phyloP scores from a whole-genome alignment of 2,797 vertebrate species.

The Hapalemur alaotrensis region DNA sequence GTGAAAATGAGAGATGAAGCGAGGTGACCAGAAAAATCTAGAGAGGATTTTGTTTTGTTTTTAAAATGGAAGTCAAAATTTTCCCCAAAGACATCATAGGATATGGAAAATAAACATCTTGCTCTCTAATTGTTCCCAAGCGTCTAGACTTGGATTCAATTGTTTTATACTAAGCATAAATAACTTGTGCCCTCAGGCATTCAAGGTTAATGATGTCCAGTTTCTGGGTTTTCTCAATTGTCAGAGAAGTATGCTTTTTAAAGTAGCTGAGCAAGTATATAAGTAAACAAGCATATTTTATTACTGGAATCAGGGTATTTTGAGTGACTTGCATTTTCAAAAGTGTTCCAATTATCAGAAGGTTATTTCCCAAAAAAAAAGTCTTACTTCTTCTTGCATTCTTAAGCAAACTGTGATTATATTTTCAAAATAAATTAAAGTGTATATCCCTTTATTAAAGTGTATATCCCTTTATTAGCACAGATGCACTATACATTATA shows the following conservation, averaged over 20 bases:
- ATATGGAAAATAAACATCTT: conserved; percentile 47
- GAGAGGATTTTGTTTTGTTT: conserved; percentile 34
- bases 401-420: background rate
- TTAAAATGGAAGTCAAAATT: background rate
- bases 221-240: conserved; percentile 38
- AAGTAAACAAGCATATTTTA: conserved; percentile 53
- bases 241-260: conserved; percentile 55
- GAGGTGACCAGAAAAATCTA: background rate
- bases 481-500: background rate
- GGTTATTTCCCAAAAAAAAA: background rate
- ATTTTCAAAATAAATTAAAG: conserved; percentile 27
- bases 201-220: conserved; percentile 63
- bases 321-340: conserved; percentile 28
- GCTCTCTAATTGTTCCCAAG: conserved; percentile 43
- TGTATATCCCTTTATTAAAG: conserved; percentile 23
- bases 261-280: conserved; percentile 48
- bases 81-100: conserved; percentile 21
- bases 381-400: background rate
- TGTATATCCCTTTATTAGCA: conserved; percentile 29
- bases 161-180: conserved; percentile 58
- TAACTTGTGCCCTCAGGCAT: conserved; percentile 32
- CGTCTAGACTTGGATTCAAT: conserved; percentile 43
- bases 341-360: conserved; percentile 35
- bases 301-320: conserved; percentile 40
- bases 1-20: background rate